Conservation (phyloP, 2,113 vertebrate genomes). For the Syrrhaptes paradoxus region DNA sequence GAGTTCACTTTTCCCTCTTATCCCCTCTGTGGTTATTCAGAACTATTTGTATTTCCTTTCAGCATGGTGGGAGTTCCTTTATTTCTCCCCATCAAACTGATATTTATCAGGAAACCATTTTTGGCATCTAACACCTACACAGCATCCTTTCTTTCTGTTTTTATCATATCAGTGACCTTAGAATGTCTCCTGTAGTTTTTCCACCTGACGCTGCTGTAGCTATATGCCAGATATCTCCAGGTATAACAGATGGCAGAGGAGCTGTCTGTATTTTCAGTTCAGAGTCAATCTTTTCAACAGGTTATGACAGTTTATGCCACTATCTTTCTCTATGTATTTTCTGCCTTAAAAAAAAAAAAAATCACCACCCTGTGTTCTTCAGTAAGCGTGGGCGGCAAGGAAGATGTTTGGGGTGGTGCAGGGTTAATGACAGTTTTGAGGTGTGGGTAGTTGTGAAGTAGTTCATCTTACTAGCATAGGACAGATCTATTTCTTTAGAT, state of each 20-base stretch:
- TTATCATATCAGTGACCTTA: constrained; percentile 50
- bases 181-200: constrained; percentile 59
- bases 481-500: constrained; percentile 16
- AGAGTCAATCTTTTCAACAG: constrained; percentile 56
- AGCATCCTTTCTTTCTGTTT: constrained; percentile 33
- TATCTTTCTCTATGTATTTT: not conserved
- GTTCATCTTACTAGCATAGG: not conserved
- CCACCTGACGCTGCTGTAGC: not conserved
- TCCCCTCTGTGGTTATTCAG: not conserved
- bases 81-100: not conserved
- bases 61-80: not conserved
- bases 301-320: not conserved
- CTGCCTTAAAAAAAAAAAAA: not conserved
- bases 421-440: not conserved
- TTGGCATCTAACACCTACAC: constrained; percentile 10
- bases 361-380: not conserved
- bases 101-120: constrained; percentile 10
- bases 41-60: not conserved
- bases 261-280: constrained; percentile 35
- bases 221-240: constrained; percentile 53
- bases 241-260: constrained; percentile 71
- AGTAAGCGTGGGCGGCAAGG: not conserved
- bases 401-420: not conserved
- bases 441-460: not conserved
- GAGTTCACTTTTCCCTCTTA: not conserved